Percentiles rank a stretch among this genome's conserved stretches.
Evolutionary conservation across 2,797 vertebrate species (phyloP).

Genomic region (Crenichthys baileyi): DNA sequence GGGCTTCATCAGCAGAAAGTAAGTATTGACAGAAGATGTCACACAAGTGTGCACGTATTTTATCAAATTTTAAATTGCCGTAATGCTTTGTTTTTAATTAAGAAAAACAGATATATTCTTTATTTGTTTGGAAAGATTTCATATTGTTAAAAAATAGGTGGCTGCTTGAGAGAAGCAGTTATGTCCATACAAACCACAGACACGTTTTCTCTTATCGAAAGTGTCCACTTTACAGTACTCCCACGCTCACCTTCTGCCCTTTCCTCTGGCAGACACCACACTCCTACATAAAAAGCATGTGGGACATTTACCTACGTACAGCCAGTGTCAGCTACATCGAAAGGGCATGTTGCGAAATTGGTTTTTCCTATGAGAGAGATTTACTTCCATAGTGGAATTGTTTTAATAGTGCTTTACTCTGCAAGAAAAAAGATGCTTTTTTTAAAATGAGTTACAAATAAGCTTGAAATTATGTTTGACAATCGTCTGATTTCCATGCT

Average conservation of each 20-base stretch:
- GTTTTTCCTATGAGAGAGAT: slow-evolving; percentile 33
- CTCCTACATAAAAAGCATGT: slow-evolving; percentile 19
- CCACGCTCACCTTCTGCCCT: slow-evolving; percentile 11
- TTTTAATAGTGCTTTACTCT: not conserved
- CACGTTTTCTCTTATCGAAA: slow-evolving; percentile 18
- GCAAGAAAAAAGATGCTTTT: not conserved
- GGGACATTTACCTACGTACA: not conserved
- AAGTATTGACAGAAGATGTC: slow-evolving; percentile 30
- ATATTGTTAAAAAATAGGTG: not conserved
- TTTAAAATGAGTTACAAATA: not conserved
- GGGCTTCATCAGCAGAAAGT: slow-evolving; percentile 88
- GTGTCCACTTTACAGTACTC: slow-evolving; percentile 16
- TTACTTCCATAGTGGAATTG: not conserved
- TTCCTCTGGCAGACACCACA: slow-evolving; percentile 6
- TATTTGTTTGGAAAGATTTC: not conserved
- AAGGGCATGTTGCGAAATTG: slow-evolving; percentile 19
- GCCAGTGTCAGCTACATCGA: slow-evolving; percentile 19
- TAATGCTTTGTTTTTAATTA: not conserved
- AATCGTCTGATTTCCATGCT: not conserved
- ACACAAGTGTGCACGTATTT: not conserved
- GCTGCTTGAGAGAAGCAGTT: not conserved
- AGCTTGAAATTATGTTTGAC: not conserved
- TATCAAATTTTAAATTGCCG: too few species aligned
- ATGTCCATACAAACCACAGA: not conserved
- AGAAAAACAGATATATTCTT: not conserved